Percentiles rank a stretch among this genome's conserved stretches.
Evolutionary conservation across 1,140 invertebrate species (phyloP).

Genomic region (Leptopilina boulardi): DNA sequence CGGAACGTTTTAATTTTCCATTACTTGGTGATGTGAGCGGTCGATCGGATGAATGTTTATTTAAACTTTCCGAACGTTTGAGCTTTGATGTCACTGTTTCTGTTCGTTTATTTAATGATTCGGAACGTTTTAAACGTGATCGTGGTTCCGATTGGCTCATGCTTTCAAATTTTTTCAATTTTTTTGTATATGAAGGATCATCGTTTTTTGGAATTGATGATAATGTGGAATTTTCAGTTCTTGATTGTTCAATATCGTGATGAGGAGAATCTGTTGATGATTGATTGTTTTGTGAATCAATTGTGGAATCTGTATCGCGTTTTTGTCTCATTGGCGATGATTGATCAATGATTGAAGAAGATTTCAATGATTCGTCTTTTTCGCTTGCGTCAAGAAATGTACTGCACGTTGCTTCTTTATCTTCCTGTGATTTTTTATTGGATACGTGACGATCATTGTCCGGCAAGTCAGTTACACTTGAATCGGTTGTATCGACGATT

Average conservation of each 20-base stretch:
- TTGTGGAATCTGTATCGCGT: slow-evolving; percentile 39
- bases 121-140: slow-evolving; percentile 77
- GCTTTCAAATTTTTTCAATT: slow-evolving; percentile 72
- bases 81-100: slow-evolving; percentile 70
- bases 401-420: slow-evolving; percentile 45
- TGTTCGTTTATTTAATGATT: slow-evolving; percentile 79
- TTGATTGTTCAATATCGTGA: slow-evolving; percentile 30
- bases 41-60: slow-evolving; percentile 72
- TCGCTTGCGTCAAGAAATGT: slow-evolving; percentile 62
- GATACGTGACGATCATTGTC: slow-evolving; percentile 66
- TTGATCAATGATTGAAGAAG: slow-evolving; percentile 36
- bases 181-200: slow-evolving; percentile 72
- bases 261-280: not conserved
- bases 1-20: slow-evolving; percentile 77
- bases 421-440: slow-evolving; percentile 41
- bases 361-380: slow-evolving; percentile 62
- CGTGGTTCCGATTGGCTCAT: slow-evolving; percentile 65
- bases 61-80: slow-evolving; percentile 73
- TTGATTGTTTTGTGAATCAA: slow-evolving; percentile 19
- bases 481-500: slow-evolving; percentile 38
- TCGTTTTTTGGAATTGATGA: slow-evolving; percentile 9
- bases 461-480: slow-evolving; percentile 50
- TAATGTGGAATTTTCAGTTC: not conserved
- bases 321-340: slow-evolving; percentile 42
- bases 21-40: slow-evolving; percentile 67